Conservation (phyloP, 2,113 vertebrate species). For the Murina feae region DNA sequence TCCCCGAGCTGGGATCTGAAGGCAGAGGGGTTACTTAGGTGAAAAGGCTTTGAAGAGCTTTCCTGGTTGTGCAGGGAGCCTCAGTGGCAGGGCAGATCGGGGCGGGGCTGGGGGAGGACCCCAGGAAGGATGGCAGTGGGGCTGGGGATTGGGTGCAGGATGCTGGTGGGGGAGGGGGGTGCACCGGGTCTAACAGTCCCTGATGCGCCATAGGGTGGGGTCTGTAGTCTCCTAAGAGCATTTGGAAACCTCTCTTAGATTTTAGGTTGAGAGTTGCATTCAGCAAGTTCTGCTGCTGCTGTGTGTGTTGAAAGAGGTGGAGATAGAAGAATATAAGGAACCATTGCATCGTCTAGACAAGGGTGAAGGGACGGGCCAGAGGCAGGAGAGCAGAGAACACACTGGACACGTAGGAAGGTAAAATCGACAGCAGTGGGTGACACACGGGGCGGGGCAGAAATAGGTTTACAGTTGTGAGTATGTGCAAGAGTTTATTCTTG, state of each 20-base stretch:
- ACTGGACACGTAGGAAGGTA: background rate
- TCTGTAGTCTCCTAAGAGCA: background rate
- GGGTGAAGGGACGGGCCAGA: background rate
- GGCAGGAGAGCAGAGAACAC: background rate
- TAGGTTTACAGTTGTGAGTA: background rate
- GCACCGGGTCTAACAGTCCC: background rate
- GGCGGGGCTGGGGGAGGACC: too few species aligned
- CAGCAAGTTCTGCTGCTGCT: background rate
- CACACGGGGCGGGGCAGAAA: background rate
- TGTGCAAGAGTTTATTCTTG: background rate
- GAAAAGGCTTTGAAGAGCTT: background rate
- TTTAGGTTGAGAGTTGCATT: background rate
- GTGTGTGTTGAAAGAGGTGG: background rate
- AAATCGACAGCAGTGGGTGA: background rate
- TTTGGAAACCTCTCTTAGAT: background rate
- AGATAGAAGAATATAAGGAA: background rate
- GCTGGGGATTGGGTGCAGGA: too few species aligned
- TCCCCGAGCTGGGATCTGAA: background rate
- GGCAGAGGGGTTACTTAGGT: background rate
- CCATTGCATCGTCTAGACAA: background rate
- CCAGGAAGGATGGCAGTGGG: too few species aligned
- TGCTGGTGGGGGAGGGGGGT: too few species aligned
- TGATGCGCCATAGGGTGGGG: rapidly evolving
- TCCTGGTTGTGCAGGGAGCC: background rate
- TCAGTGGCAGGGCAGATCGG: background rate